phyloP scores from a whole-genome alignment of 2,888 invertebrate genomes.

The Chrysomela aeneicollis region DNA sequence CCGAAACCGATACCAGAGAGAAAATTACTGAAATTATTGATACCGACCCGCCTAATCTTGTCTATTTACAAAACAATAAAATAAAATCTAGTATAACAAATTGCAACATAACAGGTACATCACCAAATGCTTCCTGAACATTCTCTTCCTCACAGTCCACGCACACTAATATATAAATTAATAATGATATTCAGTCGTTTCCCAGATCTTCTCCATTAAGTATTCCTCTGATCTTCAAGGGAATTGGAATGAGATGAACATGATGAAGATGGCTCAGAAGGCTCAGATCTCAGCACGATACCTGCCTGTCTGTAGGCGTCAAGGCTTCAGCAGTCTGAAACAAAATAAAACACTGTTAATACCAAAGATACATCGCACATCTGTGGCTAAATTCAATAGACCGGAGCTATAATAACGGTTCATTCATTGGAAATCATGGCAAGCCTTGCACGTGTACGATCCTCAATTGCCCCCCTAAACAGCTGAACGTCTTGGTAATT shows the following conservation, averaged over 20 bases:
- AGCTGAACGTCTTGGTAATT: constrained; percentile 18
- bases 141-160: constrained; percentile 40
- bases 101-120: constrained; percentile 63
- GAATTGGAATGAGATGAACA: constrained; percentile 54
- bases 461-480: constrained; percentile 23
- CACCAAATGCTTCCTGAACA: constrained; percentile 52
- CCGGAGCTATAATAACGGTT: constrained; percentile 32
- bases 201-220: constrained; percentile 26
- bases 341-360: constrained; percentile 53
- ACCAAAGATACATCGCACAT: constrained; percentile 31
- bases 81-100: constrained; percentile 59
- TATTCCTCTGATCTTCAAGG: constrained; percentile 30
- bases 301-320: constrained; percentile 67
- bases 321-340: constrained; percentile 73
- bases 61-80: constrained; percentile 57
- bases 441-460: constrained; percentile 34
- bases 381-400: constrained; percentile 34
- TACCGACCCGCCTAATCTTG: constrained; percentile 48
- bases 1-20: constrained; percentile 30
- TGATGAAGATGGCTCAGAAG: constrained; percentile 42
- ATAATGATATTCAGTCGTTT: constrained; percentile 50
- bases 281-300: constrained; percentile 42
- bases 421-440: constrained; percentile 37
- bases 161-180: constrained; percentile 33
- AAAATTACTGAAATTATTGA: constrained; percentile 39